Percentiles rank a stretch among this genome's conserved stretches.
phyloP scores from a whole-genome alignment of 2,888 invertebrate genomes.

The Fragum whitleyi region DNA sequence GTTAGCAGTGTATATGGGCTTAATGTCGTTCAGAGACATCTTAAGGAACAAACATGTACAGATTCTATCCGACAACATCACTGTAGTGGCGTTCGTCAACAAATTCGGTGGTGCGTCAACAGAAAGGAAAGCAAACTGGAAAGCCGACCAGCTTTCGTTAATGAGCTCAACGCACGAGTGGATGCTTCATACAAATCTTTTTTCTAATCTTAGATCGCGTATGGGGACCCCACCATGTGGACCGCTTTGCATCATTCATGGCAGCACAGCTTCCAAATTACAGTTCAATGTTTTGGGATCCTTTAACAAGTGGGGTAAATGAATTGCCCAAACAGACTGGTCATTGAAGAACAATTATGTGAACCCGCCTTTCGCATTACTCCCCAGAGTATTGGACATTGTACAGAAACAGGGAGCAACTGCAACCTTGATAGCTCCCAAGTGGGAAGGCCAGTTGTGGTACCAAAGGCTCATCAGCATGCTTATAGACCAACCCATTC shows the following conservation, averaged over 20 bases:
- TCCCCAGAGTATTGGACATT: conserved; percentile 25
- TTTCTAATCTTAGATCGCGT: conserved; percentile 26
- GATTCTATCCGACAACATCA: conserved; percentile 36
- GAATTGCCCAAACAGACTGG: conserved; percentile 43
- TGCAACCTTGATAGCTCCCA: conserved; percentile 36
- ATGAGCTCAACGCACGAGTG: conserved; percentile 32
- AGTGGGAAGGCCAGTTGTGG: conserved; percentile 34
- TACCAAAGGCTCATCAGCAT: conserved; percentile 19
- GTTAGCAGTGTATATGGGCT: conserved; percentile 30
- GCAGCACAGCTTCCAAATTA: conserved; percentile 15
- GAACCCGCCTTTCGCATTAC: conserved; percentile 37
- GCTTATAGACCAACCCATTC: conserved; percentile 34
- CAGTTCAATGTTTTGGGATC: conserved; percentile 26
- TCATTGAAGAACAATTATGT: conserved; percentile 33
- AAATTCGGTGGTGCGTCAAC: conserved; percentile 8
- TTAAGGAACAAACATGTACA: conserved; percentile 6
- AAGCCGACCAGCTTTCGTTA: conserved; percentile 31
- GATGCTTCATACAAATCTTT: conserved; percentile 29
- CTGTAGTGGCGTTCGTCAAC: conserved; percentile 24
- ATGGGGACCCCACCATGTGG: conserved; percentile 40
- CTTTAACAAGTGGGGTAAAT: conserved; percentile 31
- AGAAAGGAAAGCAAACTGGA: conserved; percentile 20
- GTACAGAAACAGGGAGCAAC: conserved; percentile 21
- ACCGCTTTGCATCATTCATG: conserved; percentile 37
- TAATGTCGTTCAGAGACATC: conserved; percentile 25